These are phyloP conservation scores for Steinernema carpocapsae DNA, from an alignment of 2,888 invertebrate species.

Conservation along the genomic window DNA sequence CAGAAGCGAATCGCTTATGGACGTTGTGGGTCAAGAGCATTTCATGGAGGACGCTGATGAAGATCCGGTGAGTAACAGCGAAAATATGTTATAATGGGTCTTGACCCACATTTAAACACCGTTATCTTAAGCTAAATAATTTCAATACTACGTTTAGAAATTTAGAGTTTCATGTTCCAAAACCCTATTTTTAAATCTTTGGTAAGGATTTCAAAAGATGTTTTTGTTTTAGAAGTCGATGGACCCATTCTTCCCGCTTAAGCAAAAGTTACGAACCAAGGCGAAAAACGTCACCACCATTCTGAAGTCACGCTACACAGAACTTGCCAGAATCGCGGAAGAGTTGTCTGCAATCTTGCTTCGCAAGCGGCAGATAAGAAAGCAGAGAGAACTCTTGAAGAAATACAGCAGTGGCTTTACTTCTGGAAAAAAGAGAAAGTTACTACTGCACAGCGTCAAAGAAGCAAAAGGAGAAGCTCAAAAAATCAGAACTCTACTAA, in stretches of 20 bases:
- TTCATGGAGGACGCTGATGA: background rate
- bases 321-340: constrained; percentile 20
- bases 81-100: too few relatives aligned
- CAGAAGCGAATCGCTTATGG: background rate
- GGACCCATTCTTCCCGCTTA: constrained; percentile 5
- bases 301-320: constrained; percentile 17
- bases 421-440: background rate
- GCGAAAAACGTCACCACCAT: constrained; percentile 5
- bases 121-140: too few relatives aligned
- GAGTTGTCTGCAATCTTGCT: background rate
- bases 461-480: background rate
- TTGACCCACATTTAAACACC: too few relatives aligned
- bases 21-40: constrained; percentile 21
- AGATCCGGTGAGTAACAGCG: background rate
- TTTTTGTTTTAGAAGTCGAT: background rate
- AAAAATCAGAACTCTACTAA: background rate
- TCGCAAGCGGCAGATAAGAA: constrained; percentile 1
- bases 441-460: background rate
- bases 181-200: too few relatives aligned
- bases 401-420: constrained; percentile 15
- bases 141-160: too few relatives aligned
- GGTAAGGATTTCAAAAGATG: too few relatives aligned
- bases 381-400: constrained; percentile 16
- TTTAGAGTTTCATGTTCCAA: too few relatives aligned
- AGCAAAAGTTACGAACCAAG: background rate